Evolutionary conservation across 2,888 invertebrate genomes (phyloP).

Genomic region (Sisyra nigra): DNA sequence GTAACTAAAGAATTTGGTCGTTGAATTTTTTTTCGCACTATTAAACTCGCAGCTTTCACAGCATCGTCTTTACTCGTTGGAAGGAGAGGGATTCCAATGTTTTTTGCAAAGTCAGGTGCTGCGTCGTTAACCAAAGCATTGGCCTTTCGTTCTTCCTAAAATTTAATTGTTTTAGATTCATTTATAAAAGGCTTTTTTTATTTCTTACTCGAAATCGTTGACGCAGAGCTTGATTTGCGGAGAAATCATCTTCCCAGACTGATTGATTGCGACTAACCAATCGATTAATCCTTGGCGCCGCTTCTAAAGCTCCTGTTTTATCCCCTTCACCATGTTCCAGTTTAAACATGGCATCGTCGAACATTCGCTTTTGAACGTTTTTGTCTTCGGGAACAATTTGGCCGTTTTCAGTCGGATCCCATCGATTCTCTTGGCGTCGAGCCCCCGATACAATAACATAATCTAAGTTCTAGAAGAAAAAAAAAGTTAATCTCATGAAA

Average conservation of each 20-base stretch:
- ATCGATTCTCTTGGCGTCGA: conserved; percentile 89
- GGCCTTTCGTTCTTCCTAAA: conserved; percentile 60
- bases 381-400: conserved; percentile 88
- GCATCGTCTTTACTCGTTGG: conserved; percentile 69
- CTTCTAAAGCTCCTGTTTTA: conserved; percentile 45
- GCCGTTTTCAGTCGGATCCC: conserved; percentile 94
- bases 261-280: conserved; percentile 65
- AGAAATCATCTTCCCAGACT: conserved; percentile 84
- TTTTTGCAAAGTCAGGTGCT: conserved; percentile 53
- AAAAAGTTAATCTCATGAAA: background rate
- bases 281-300: conserved; percentile 55
- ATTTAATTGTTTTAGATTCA: conserved; percentile 28
- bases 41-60: conserved; percentile 60
- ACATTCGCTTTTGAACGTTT: conserved; percentile 72
- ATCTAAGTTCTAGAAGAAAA: conserved; percentile 65
- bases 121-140: conserved; percentile 40
- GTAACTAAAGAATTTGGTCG: background rate
- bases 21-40: background rate
- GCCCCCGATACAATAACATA: conserved; percentile 93
- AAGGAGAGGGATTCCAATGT: conserved; percentile 59
- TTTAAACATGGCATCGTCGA: conserved; percentile 96
- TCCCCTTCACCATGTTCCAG: conserved; percentile 85
- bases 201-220: conserved; percentile 64
- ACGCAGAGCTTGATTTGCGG: conserved; percentile 72
- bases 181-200: background rate